Conservation (phyloP, 1,140 invertebrate species). For the Whitmania pigra region DNA sequence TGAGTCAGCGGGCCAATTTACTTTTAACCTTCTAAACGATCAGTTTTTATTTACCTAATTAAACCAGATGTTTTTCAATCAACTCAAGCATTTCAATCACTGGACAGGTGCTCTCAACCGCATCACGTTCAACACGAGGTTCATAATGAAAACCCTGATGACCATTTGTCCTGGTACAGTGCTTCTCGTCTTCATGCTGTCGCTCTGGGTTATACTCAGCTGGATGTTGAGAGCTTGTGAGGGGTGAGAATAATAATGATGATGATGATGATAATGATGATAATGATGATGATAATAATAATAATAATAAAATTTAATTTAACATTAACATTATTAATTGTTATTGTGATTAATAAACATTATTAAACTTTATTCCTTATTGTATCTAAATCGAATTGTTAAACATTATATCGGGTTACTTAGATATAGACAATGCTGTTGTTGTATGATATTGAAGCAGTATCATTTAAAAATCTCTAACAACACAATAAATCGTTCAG, state of each 20-base stretch:
- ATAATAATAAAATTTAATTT: too few relatives aligned
- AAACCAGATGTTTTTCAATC: too few relatives aligned
- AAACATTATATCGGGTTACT: background rate
- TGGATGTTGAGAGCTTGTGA: conserved; percentile 97
- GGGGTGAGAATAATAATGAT: conserved; percentile 68
- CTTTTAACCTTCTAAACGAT: too few relatives aligned
- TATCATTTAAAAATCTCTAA: too few relatives aligned
- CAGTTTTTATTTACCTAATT: too few relatives aligned
- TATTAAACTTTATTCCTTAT: background rate
- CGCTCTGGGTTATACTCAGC: conserved; percentile 95
- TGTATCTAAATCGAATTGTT: background rate
- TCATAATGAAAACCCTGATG: conserved; percentile 98
- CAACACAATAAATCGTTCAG: too few relatives aligned
- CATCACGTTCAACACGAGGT: conserved; percentile 98
- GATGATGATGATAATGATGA: too few relatives aligned
- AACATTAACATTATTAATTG: too few relatives aligned
- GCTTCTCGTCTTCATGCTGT: conserved; percentile 89
- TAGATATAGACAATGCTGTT: background rate
- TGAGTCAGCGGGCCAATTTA: conserved; percentile 54
- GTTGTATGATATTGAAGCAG: background rate
- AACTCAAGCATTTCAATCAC: conserved; percentile 46
- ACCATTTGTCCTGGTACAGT: conserved; percentile 98
- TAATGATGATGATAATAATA: too few relatives aligned
- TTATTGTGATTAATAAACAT: too few relatives aligned
- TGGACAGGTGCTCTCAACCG: conserved; percentile 86